Evolutionary conservation across 2,888 invertebrate species (phyloP).

Genomic region (Drosophila mimica): DNA sequence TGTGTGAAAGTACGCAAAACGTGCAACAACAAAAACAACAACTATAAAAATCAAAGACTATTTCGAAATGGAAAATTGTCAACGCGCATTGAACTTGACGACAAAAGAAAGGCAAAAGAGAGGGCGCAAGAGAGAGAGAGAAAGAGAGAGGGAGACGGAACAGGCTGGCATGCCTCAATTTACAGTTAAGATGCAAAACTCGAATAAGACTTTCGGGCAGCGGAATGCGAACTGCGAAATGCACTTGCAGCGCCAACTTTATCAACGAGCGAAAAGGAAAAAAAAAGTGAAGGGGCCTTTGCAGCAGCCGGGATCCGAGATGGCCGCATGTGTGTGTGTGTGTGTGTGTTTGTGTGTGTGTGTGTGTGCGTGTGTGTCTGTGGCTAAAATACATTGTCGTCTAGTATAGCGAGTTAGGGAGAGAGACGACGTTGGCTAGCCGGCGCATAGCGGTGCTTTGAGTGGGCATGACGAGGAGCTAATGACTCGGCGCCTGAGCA

Average conservation of each 20-base stretch:
- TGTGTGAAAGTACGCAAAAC: conserved; percentile 59
- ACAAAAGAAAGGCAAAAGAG: conserved; percentile 59
- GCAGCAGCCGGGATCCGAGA: conserved; percentile 50
- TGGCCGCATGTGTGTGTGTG: conserved; percentile 3
- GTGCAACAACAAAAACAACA: conserved; percentile 3
- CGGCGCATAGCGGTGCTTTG: conserved; percentile 74
- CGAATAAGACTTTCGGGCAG: conserved; percentile 73
- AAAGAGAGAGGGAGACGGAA: conserved; percentile 3
- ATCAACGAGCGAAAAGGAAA: conserved; percentile 40
- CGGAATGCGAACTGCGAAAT: conserved; percentile 74
- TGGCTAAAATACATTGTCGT: conserved; percentile 18
- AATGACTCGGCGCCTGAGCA: conserved; percentile 59
- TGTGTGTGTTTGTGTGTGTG: conserved; percentile 16
- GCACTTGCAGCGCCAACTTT: conserved; percentile 78
- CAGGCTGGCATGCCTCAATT: conserved; percentile 64
- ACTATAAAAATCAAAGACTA: conserved; percentile 58
- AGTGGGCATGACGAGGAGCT: conserved; percentile 71
- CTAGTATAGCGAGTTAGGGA: not conserved
- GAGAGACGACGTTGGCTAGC: conserved; percentile 36
- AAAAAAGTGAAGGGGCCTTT: conserved; percentile 74
- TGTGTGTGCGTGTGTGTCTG: conserved; percentile 26
- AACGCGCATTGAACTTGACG: conserved; percentile 81
- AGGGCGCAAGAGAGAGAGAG: not conserved
- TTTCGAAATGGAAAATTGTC: conserved; percentile 77
- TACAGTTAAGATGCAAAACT: conserved; percentile 81